Percentiles rank a stretch among this genome's conserved stretches.
These are phyloP conservation scores for Drosophila mimetica DNA, from an alignment of 2,888 invertebrate genomes.

Conservation along the genomic window DNA sequence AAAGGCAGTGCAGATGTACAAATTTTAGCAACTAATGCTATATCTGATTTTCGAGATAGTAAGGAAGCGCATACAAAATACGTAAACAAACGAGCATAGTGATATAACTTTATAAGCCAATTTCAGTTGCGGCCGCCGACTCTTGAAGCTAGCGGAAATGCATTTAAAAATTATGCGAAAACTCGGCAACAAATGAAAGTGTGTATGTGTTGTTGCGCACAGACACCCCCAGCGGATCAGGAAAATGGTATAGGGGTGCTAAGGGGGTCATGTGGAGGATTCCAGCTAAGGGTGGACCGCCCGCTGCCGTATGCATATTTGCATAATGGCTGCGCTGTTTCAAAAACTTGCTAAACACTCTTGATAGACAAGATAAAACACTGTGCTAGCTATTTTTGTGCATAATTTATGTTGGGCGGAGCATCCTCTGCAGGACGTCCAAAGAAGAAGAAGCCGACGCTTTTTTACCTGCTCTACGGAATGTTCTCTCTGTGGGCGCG, in stretches of 20 bases:
- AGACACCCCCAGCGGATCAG: constrained; percentile 3
- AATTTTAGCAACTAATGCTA: no score
- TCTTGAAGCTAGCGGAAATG: constrained; percentile 55
- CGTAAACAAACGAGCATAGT: background rate
- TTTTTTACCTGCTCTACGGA: constrained; percentile 49
- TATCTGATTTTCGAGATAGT: background rate
- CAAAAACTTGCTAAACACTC: constrained; percentile 80
- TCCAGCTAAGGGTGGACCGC: constrained; percentile 15
- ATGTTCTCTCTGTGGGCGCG: constrained; percentile 9
- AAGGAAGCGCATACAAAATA: background rate
- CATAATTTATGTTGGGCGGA: constrained; percentile 70
- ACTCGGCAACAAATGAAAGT: constrained; percentile 53
- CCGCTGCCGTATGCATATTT: constrained; percentile 72
- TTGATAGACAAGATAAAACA: constrained; percentile 80
- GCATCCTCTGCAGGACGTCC: constrained; percentile 15
- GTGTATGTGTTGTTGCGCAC: constrained; percentile 24
- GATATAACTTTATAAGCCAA: constrained; percentile 46
- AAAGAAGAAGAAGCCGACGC: constrained; percentile 10
- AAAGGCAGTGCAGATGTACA: no score
- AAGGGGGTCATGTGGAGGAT: background rate
- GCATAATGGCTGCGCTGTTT: constrained; percentile 79
- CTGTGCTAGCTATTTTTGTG: constrained; percentile 71
- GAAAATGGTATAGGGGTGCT: constrained; percentile 3
- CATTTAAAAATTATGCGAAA: constrained; percentile 67
- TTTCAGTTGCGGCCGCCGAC: constrained; percentile 51